These are phyloP conservation scores for Corythornis leucogaster DNA, from an alignment of 2,797 vertebrate genomes.

Conservation along the genomic window DNA sequence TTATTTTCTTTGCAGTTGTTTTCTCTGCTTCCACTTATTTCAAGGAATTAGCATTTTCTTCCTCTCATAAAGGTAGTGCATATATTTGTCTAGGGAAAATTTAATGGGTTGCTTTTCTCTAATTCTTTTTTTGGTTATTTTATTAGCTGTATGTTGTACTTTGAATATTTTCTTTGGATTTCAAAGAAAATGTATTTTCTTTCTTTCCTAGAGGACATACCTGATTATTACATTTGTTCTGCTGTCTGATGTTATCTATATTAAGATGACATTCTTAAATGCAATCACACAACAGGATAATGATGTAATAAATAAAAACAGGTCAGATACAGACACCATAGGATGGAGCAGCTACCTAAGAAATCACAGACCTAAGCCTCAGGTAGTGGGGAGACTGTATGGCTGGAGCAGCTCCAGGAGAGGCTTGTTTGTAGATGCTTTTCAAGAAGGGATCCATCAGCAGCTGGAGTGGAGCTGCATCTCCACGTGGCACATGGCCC, in stretches of 20 bases:
- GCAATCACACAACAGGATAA: accelerated
- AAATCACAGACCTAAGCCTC: accelerated
- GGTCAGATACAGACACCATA: neutral
- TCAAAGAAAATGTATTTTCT: neutral
- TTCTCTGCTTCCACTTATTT: neutral
- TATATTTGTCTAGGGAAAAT: neutral
- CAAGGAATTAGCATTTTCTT: neutral
- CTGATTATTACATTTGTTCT: neutral
- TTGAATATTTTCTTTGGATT: neutral
- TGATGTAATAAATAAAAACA: neutral
- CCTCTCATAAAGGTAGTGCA: neutral
- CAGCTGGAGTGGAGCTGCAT: neutral
- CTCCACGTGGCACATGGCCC: neutral
- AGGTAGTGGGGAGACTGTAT: neutral
- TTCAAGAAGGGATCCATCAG: neutral
- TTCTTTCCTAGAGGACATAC: neutral
- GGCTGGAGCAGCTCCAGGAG: neutral
- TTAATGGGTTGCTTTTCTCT: neutral
- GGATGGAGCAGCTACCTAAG: neutral
- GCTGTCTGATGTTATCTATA: neutral
- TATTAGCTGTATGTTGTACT: neutral
- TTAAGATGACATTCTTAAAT: neutral
- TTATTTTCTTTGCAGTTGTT: neutral
- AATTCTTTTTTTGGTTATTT: neutral
- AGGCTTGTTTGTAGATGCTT: neutral